Percentiles rank a stretch among this genome's conserved stretches.
These are phyloP conservation scores for Siphonodentalium dalli DNA, from an alignment of 2,888 invertebrate genomes.

Conservation along the genomic window DNA sequence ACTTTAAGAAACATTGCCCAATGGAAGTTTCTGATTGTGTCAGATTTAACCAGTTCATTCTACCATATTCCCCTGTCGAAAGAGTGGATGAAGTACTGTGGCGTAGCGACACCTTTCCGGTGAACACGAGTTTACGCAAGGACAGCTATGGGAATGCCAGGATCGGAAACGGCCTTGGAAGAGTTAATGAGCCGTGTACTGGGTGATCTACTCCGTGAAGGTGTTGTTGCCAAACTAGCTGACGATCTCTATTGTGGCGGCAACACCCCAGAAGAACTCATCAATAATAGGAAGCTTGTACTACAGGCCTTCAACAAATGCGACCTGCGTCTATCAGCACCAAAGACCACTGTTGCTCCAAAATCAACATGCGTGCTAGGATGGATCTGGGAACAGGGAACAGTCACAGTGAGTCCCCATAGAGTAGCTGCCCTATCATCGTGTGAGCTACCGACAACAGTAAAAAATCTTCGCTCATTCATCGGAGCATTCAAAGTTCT, in stretches of 20 bases:
- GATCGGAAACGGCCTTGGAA: slow-evolving; percentile 36
- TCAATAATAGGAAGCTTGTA: slow-evolving; percentile 7
- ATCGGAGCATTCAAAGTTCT: slow-evolving; percentile 8
- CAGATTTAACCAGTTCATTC: slow-evolving; percentile 32
- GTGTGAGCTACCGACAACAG: not conserved
- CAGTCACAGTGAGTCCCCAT: not conserved
- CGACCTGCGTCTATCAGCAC: no score
- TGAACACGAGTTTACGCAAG: slow-evolving; percentile 27
- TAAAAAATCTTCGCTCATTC: not conserved
- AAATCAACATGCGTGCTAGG: no score
- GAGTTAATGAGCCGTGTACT: slow-evolving; percentile 30
- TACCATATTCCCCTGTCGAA: slow-evolving; percentile 30
- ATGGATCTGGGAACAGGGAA: not conserved
- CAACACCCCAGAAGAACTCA: slow-evolving; percentile 5
- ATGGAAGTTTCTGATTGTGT: slow-evolving; percentile 27
- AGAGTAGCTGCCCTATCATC: not conserved
- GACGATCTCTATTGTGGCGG: slow-evolving; percentile 23
- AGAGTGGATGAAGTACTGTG: slow-evolving; percentile 31
- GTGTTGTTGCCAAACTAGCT: slow-evolving; percentile 16
- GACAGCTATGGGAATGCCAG: slow-evolving; percentile 38
- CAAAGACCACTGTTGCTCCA: no score
- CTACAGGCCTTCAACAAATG: slow-evolving; percentile 7
- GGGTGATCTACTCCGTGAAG: slow-evolving; percentile 16
- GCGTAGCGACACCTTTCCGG: slow-evolving; percentile 27
- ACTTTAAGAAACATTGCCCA: slow-evolving; percentile 14